Conservation (phyloP, 1,140 invertebrate genomes). For the Neodiprion virginianus region DNA sequence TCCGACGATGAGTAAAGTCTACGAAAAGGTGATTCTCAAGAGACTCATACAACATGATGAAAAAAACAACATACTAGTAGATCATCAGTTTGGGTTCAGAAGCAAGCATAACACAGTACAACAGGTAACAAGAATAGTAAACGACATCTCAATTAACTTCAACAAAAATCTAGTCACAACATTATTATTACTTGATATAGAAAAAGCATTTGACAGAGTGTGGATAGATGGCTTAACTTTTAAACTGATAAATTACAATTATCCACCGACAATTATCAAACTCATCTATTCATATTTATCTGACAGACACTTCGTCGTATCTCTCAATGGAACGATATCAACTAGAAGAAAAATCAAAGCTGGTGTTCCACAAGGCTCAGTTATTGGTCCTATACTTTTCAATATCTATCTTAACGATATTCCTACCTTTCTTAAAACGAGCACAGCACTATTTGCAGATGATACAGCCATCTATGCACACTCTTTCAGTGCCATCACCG, state of each 20-base stretch:
- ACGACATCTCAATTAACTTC: slow-evolving; percentile 41
- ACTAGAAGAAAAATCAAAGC: slow-evolving; percentile 21
- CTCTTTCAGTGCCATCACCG: slow-evolving; percentile 19
- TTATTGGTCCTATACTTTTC: slow-evolving; percentile 38
- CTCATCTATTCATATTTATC: slow-evolving; percentile 16
- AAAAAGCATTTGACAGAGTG: slow-evolving; percentile 54
- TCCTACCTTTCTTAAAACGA: slow-evolving; percentile 13
- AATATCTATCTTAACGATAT: slow-evolving; percentile 38
- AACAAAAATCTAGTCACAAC: slow-evolving; percentile 41
- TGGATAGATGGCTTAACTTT: slow-evolving; percentile 48
- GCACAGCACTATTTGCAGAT: slow-evolving; percentile 28
- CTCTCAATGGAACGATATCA: slow-evolving; percentile 12
- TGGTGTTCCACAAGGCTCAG: slow-evolving; percentile 44
- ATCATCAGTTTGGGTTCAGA: slow-evolving; percentile 55
- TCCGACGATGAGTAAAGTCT: slow-evolving; percentile 14
- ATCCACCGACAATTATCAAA: slow-evolving; percentile 24
- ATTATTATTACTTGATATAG: slow-evolving; percentile 49
- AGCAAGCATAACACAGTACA: slow-evolving; percentile 42
- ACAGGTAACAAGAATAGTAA: slow-evolving; percentile 46
- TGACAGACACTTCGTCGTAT: slow-evolving; percentile 17
- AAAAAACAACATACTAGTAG: slow-evolving; percentile 30
- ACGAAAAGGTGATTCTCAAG: slow-evolving; percentile 19
- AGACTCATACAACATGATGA: slow-evolving; percentile 20
- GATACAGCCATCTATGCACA: slow-evolving; percentile 30
- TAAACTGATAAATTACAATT: slow-evolving; percentile 38